Percentiles rank a stretch among this genome's conserved stretches.
These are phyloP conservation scores for Manis crassicaudata DNA, from an alignment of 2,797 vertebrate genomes.

Conservation along the genomic window DNA sequence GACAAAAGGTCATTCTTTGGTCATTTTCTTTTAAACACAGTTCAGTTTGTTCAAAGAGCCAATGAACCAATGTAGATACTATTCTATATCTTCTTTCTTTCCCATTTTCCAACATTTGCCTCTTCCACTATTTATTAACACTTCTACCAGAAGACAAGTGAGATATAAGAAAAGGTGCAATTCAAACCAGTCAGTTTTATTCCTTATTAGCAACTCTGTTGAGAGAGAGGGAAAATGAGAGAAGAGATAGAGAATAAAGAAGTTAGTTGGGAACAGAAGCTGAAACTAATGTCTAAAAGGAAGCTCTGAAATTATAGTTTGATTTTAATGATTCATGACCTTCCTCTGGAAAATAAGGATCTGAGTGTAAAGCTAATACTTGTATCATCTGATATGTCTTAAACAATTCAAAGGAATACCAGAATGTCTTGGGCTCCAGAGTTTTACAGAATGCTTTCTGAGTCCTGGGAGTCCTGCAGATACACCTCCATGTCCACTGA, in stretches of 20 bases:
- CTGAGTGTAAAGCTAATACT: background rate
- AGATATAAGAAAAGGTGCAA: conserved; percentile 39
- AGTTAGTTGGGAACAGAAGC: background rate
- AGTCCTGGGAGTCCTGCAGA: conserved; percentile 52
- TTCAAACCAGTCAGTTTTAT: conserved; percentile 64
- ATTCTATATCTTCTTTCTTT: background rate
- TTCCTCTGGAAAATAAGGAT: conserved; percentile 31
- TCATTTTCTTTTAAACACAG: background rate
- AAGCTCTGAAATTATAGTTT: background rate
- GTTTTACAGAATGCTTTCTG: background rate
- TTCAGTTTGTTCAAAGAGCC: background rate
- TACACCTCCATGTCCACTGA: conserved; percentile 38
- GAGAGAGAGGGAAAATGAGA: conserved; percentile 16
- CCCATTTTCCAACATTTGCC: background rate
- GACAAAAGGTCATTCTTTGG: background rate
- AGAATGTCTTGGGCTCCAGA: background rate
- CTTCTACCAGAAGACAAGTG: conserved; percentile 37
- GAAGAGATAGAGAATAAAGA: background rate
- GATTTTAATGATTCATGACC: background rate
- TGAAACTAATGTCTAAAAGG: background rate
- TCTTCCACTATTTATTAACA: conserved; percentile 42
- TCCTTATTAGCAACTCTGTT: conserved; percentile 66
- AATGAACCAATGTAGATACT: background rate
- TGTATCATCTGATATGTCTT: background rate
- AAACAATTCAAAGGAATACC: background rate